Base-by-base conservation (phyloP, 2,113 vertebrate species). In the Geothlypis trichas region DNA sequence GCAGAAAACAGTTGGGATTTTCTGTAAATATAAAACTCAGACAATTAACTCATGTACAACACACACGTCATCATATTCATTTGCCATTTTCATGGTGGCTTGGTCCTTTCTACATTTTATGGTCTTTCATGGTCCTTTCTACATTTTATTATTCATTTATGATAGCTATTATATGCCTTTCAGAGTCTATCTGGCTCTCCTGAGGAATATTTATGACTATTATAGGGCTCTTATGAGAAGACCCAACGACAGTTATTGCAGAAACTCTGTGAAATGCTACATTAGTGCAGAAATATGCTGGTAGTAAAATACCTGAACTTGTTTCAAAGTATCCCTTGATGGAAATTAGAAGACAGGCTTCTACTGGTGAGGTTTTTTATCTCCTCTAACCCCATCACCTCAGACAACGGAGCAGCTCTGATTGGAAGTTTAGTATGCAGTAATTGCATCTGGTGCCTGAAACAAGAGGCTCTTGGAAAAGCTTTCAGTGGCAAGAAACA, bases 121-220 rank as follows among this genome's bases (percentile, higher is more conserved):
- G n/a, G n/a, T n/a, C n/a, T n/a, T n/a, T n/a, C n/a, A n/a, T n/a
- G n/a, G 97, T 98, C 98, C 96, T 98, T 98, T 98, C 96, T 97
- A 94, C 96, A 95, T 98, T 98, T 98, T 98, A 98, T 98, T 98
- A 98, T 98, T 98, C 98, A 98, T 98, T 98, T 98, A 98, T 98
- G 97, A 97, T 97, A 97, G 98, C 97, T 97, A 98, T 98, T 98
- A 98, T 95, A 97, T 95, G 95, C 90, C 97, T 98, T 97, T 98
- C 97, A 97, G 96, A 98, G 95, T 96, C 97, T 98, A 95, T 98
- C 97, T 98, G 94, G 92, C 97, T 98, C 98, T 98, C 98, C 90
- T 95, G 98, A 98, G 98, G 93, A 97, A 98, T 98, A 98, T 98
- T 98, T 98, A 98, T 96, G 91, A 90, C 97, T 95, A 97, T 98